Evolutionary conservation across 2,888 invertebrate genomes (phyloP), one percentile per base, ranked within the genome.

Genomic region (Hypselothyrea guttata): DNA sequence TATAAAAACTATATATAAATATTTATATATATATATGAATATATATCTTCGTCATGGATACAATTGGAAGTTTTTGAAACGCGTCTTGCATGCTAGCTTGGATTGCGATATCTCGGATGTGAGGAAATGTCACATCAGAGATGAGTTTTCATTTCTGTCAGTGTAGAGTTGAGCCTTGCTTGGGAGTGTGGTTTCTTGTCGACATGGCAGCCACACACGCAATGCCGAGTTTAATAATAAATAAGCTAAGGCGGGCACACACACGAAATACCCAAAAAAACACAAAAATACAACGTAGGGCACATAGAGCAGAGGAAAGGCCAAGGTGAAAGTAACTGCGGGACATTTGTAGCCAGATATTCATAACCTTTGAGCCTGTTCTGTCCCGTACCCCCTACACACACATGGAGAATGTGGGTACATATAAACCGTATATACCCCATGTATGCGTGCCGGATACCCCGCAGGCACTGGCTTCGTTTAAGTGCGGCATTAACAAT

Each of bases 401-500:
- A n/a, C n/a, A n/a, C n/a, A n/a, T n/a, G n/a, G n/a, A n/a, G n/a
- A n/a, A n/a, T n/a, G n/a, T n/a, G n/a, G n/a, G 22, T 22, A 31
- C n/a, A 31, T 7, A 31, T 8, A 31, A 9, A 31, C 31, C 31
- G 31, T 31, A 31, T 31, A 9, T 22, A 22, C 13, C 5, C 15
- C 7, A 48, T 16, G 16, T 38, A 41, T 41, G 41, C 18, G 33
- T 5, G 22, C 22, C 22, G 3, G 22, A 22, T 22, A 22, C 22
- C 22, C 22, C 22, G 22, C 22, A 22, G 40, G 48, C 61, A 72
- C 61, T 56, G 72, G 64, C 22, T 22, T 22, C 22, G 22, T 63
- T 74, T 75, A 74, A 74, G 75, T 75, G 62, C 65, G 65, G 72
- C 72, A 75, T 74, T 74, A 74, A 75, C 76, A 74, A 74, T 74